Conservation (phyloP, 23 tunicate genomes). For the Trididemnum clinides region DNA sequence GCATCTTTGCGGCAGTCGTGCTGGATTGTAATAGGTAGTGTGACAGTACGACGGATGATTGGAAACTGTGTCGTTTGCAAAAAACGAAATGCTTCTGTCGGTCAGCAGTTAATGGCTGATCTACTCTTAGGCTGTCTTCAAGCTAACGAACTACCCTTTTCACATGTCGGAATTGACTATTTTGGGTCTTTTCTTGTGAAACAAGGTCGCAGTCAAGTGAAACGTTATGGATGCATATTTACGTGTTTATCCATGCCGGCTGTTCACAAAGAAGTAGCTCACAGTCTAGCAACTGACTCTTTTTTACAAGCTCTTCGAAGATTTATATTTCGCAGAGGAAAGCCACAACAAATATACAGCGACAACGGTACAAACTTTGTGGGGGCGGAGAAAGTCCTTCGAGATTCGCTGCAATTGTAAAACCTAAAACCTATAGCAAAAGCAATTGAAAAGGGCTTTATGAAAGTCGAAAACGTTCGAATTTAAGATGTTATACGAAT, state of each 20-base stretch:
- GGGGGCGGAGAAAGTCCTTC: constrained; percentile 18
- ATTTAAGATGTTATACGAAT: no score
- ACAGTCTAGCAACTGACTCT: constrained; percentile 28
- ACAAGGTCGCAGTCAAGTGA: not conserved
- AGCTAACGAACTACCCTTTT: not conserved
- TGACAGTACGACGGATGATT: not conserved
- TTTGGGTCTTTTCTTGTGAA: not conserved
- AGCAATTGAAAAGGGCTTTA: no score
- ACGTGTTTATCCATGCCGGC: not conserved
- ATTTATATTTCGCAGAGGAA: constrained; percentile 30
- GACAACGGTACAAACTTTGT: constrained; percentile 62
- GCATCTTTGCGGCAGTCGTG: not conserved
- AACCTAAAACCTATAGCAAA: no score
- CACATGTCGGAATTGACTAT: not conserved
- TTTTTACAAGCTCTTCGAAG: constrained; percentile 38
- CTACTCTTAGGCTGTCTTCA: not conserved
- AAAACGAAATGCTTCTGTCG: not conserved
- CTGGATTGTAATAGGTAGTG: not conserved
- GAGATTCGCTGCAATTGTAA: constrained; percentile 1
- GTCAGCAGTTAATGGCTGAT: not conserved
- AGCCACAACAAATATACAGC: not conserved
- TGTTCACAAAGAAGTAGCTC: constrained; percentile 37
- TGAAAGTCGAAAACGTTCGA: no score
- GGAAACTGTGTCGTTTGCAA: not conserved
- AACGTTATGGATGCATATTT: constrained; percentile 11